These are phyloP conservation scores for Scleropages formosus DNA, from an alignment of 2,797 vertebrate genomes.

Conservation along the genomic window DNA sequence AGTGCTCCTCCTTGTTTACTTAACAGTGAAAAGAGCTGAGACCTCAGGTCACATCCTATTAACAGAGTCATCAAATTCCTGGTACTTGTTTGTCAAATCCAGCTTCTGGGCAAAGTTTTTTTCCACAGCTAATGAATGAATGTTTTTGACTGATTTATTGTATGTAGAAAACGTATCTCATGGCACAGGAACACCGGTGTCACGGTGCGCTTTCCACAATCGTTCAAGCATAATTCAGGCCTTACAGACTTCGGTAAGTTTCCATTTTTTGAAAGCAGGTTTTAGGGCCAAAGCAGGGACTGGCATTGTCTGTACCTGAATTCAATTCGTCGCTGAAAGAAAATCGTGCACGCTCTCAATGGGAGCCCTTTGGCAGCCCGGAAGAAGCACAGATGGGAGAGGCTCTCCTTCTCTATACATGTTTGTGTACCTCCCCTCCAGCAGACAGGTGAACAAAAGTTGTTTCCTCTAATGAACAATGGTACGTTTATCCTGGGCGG, in stretches of 20 bases:
- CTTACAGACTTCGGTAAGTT: background rate
- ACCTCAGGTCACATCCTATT: background rate
- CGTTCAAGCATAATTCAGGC: background rate
- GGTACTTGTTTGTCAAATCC: background rate
- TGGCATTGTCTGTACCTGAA: conserved; percentile 18
- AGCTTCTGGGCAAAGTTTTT: background rate
- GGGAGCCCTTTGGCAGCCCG: conserved; percentile 19
- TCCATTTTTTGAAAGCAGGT: conserved; percentile 11
- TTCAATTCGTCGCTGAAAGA: conserved; percentile 26
- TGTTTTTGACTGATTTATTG: background rate
- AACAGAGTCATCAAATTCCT: background rate
- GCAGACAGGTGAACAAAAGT: conserved; percentile 35
- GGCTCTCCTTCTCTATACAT: conserved; percentile 21
- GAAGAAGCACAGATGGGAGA: conserved; percentile 21
- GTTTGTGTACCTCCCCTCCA: background rate
- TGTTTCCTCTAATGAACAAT: conserved; percentile 42
- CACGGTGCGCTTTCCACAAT: background rate
- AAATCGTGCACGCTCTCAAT: conserved; percentile 21
- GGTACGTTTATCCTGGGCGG: conserved; percentile 37
- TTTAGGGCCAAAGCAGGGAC: background rate
- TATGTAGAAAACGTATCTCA: background rate
- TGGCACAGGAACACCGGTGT: background rate
- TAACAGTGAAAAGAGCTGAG: background rate
- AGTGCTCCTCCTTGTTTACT: background rate
- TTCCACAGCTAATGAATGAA: background rate